Evolutionary conservation across 2,888 invertebrate genomes (phyloP), one percentile per base, ranked within the genome.

Genomic region (Matsumyia berberina): DNA sequence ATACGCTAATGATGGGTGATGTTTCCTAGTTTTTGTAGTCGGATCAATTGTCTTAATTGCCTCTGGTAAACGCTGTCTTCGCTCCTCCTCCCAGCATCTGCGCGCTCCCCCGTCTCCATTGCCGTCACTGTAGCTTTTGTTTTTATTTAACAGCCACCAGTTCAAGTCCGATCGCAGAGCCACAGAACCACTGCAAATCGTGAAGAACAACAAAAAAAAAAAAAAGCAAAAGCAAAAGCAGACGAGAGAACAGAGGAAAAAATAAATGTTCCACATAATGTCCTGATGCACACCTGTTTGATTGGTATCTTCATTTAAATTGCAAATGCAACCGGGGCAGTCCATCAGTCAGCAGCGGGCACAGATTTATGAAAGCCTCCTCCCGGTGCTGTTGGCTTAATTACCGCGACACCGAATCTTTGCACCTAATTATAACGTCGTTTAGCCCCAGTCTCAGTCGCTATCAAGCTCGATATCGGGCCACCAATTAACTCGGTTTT

Each of bases 1-100:
- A 85, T 85, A 85, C 85, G 85, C 85, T 85, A 85, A 85, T 85
- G 85, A 85, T 85, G 85, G 85, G 85, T 85, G 85, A 85, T 85
- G 85, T 85, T 85, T 85, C 85, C 85, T 85, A 85, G 85, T 85
- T 85, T 85, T 85, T 85, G 85, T 85, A 80, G 69, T 85, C 76
- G 85, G 85, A 85, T 85, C 85, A 85, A 85, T 85, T 85, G 85
- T 85, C 85, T 85, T 85, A 85, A 85, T 85, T 85, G 85, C 85
- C 85, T 80, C 74, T 85, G 76, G 85, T 85, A 85, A 85, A 85
- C 74, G 85, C 70, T 85, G 85, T 80, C 69, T 76, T 66, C 85
- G 42, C 73, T 74, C 19, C 12, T 33, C 57, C 58, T 9, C 31
- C 57, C 55, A n/a, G 29, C n/a, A 39, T 24, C 29, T 24, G 24